Base-by-base conservation (phyloP, 2,113 vertebrate species). In the Potamarius usumacintae region DNA sequence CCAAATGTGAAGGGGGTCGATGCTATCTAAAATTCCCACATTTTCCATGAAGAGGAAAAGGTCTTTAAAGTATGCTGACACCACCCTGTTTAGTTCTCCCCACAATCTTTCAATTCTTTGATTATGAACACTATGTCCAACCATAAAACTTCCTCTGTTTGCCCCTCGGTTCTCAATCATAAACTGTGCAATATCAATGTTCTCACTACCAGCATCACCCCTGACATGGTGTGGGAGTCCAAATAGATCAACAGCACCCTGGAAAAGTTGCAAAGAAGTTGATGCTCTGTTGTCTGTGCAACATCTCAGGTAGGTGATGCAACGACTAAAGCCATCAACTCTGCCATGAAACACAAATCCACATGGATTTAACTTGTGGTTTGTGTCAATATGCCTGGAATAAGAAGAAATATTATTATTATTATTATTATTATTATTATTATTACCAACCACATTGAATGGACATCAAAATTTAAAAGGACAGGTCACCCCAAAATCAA, bases 1-100 rank as follows among this genome's bases (percentile, higher is more conserved):
- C 53, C 2, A 71, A 72, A 74, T 85, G 63, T 85, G 80, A 87
- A 87, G 34, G 80, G 27, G 87, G 25, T 85, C 65, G 9, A 52
- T 80, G 60, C 83, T 82, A 52, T 85, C 22, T 88, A 85, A 82
- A 80, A 81, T 55, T 57, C n/a, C 63, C 69, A 22, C 52, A 86
- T 86, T 86, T 57, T 88, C 81, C 85, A 87, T 87, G 34, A 76
- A 86, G 17, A 53, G 55, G 55, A 89, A 34, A 34, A 34, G 1
- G 1, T 34, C 34, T 34, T 34, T 34, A 34, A 34, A 34, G 34
- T 34, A 34, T n/a, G 60, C 71, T 86, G 80, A 76, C 27, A 84
- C 86, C 34, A 90, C 83, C 71, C 34, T 34, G 34, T 85, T 90
- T 14, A 90, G 52, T 78, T 90, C 86, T 82, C 18, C 83, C 55